Evolutionary conservation across 2,888 invertebrate species (phyloP), one percentile per base, ranked within the genome.

Genomic region (Auanema sp.): DNA sequence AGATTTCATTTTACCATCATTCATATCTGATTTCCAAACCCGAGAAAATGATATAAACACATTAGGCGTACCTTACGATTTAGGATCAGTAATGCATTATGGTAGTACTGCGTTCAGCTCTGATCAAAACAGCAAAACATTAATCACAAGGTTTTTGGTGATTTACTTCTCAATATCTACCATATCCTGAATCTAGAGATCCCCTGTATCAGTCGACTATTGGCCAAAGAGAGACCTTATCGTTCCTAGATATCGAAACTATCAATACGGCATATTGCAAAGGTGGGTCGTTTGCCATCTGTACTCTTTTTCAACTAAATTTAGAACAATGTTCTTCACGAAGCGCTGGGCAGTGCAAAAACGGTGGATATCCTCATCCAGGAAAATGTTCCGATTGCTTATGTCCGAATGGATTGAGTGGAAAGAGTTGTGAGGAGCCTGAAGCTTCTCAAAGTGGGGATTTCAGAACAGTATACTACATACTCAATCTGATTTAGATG

Each of bases 321-420:
- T 21, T 12, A n/a, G 33, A 33, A 8, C 33, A 33, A 8, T 33
- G 33, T 33, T 33, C 33, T 33, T 33, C 33, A 5, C 33, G 8
- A 33, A 33, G 8, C 8, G 4, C 33, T 33, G 33, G 8, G 10
- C 52, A 65, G 49, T 83, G 83, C 63, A 54, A 60, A 14, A 71
- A 81, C 56, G 83, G 83, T 10, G 83, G 83, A 21, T 83, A 83
- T 59, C 69, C 77, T 43, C 75, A 81, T 58, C 82, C 81, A 6
- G 61, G 64, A 10, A 59, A 72, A 25, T 79, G 77, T 58, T 52
- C 64, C 12, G 60, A 68, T 8, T 83, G 83, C 64, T 58, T 83
- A 12, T 83, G 83, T 58, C 83, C 83, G 2, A 66, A 67, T 25
- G 83, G 83, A 2, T 58, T 81, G 12, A 78, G 77, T 1, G 83